Percentiles rank a stretch among this genome's conserved stretches.
Evolutionary conservation across 1,140 invertebrate genomes (phyloP).

Genomic region (Pseudomyrmex pallidus): DNA sequence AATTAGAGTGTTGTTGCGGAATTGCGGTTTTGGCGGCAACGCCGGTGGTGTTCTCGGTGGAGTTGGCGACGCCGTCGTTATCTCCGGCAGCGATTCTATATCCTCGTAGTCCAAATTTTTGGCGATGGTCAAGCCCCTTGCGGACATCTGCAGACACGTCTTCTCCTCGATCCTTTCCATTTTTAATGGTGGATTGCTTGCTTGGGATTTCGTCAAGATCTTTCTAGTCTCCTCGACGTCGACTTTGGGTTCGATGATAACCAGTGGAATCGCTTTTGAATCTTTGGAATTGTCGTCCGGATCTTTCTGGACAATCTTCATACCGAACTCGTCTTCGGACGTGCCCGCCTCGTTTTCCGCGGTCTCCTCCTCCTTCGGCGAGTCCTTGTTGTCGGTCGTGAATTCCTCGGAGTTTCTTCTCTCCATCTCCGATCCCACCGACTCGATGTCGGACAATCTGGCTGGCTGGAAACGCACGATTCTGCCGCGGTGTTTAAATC

Average conservation of each 20-base stretch:
- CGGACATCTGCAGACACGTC: conserved; percentile 79
- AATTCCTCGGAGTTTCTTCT: conserved; percentile 83
- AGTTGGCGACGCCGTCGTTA: conserved; percentile 66
- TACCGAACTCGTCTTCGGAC: conserved; percentile 80
- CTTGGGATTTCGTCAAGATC: conserved; percentile 28
- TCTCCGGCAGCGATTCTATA: conserved; percentile 82
- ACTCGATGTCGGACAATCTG: conserved; percentile 83
- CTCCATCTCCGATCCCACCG: conserved; percentile 84
- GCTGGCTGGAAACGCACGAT: conserved; percentile 83
- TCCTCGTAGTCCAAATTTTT: conserved; percentile 87
- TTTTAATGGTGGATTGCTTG: conserved; percentile 71
- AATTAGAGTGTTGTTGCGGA: conserved; percentile 86
- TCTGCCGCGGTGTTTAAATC: conserved; percentile 82
- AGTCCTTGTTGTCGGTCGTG: conserved; percentile 29
- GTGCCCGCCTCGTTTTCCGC: conserved; percentile 37
- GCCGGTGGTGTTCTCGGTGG: conserved; percentile 88
- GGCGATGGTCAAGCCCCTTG: conserved; percentile 84
- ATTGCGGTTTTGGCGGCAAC: conserved; percentile 89
- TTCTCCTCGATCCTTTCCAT: conserved; percentile 82
- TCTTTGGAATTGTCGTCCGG: conserved; percentile 73
- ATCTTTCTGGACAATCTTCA: conserved; percentile 71
- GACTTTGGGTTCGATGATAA: conserved; percentile 82
- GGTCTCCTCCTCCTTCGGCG: conserved; percentile 64
- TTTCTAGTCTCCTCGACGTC: conserved; percentile 64
- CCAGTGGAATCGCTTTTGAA: conserved; percentile 79